Conservation (phyloP, 2,888 invertebrate genomes). For the Heliconius cydno region DNA sequence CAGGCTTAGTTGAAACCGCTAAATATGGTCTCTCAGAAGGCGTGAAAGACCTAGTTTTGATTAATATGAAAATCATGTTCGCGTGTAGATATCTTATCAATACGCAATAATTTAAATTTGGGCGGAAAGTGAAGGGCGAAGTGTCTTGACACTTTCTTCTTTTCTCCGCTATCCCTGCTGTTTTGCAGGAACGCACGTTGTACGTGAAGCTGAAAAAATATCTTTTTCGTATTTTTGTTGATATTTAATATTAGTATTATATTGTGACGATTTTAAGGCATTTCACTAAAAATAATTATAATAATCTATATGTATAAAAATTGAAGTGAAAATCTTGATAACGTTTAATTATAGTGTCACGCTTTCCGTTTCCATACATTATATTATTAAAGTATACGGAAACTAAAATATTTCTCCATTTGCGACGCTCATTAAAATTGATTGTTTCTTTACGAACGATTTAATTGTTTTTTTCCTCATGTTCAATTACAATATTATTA, state of each 20-base stretch:
- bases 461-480: constrained; percentile 1
- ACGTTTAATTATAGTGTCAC: not conserved
- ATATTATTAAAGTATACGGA: not conserved
- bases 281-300: not conserved
- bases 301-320: not conserved
- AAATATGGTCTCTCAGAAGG: too few relatives aligned
- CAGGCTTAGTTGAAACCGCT: too few relatives aligned
- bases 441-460: constrained; percentile 5
- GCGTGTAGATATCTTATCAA: not conserved
- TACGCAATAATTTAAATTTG: not conserved
- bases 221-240: too few relatives aligned
- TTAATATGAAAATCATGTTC: not conserved
- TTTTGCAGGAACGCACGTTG: not conserved
- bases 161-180: not conserved
- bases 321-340: not conserved
- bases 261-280: not conserved
- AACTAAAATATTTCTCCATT: not conserved
- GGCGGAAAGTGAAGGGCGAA: too few relatives aligned
- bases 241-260: not conserved
- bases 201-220: not conserved
- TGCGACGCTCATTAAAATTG: constrained; percentile 3
- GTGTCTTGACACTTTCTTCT: not conserved
- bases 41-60: too few relatives aligned
- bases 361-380: not conserved
- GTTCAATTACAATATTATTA: not conserved